These are phyloP conservation scores for Polypterus bichir DNA, from an alignment of 2,113 vertebrate genomes.

Conservation along the genomic window DNA sequence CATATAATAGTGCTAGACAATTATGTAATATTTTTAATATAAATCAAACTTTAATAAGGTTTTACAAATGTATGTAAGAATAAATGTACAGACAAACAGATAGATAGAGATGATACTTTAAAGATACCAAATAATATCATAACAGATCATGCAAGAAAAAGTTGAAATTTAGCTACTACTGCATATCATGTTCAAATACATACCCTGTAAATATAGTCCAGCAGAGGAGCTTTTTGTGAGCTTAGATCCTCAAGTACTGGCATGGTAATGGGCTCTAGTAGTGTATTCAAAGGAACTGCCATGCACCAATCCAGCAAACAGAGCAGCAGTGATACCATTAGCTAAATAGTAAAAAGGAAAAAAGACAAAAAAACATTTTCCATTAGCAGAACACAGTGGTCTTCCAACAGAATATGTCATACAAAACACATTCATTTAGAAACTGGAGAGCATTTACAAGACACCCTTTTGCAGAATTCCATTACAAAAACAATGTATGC, in stretches of 20 bases:
- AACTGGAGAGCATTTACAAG: background rate
- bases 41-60: too few species aligned
- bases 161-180: too few species aligned
- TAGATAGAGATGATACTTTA: too few species aligned
- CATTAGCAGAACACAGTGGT: constrained; percentile 5
- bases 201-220: constrained; percentile 94
- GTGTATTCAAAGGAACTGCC: constrained; percentile 68
- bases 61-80: too few species aligned
- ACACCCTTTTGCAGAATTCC: constrained; percentile 10
- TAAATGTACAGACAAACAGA: too few species aligned
- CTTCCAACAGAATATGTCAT: background rate
- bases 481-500: constrained; percentile 1
- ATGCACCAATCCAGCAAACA: constrained; percentile 97
- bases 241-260: constrained; percentile 60
- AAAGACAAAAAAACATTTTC: background rate
- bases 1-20: too few species aligned
- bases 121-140: too few species aligned
- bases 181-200: constrained; percentile 26
- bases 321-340: constrained; percentile 86
- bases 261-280: constrained; percentile 76
- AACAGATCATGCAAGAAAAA: too few species aligned
- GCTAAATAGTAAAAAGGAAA: constrained; percentile 43
- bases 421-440: constrained; percentile 9
- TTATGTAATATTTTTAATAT: too few species aligned
- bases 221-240: constrained; percentile 61